Percentiles rank a stretch among this genome's conserved stretches.
Evolutionary conservation across 2,113 vertebrate species (phyloP).

Genomic region (Candoia aspera): DNA sequence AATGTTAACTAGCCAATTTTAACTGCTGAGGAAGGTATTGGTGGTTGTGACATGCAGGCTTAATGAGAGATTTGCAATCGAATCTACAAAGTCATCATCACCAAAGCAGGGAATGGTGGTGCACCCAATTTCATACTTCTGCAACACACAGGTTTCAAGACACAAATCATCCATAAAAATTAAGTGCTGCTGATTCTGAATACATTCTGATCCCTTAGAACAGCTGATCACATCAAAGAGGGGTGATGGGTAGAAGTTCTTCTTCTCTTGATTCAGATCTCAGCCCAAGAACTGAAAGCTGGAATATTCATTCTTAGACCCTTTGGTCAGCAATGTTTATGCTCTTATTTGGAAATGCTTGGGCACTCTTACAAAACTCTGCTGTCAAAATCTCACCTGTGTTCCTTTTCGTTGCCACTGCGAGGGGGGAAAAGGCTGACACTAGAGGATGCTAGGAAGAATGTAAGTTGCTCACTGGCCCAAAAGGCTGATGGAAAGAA

Average conservation of each 20-base stretch:
- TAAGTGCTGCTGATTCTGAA: background rate
- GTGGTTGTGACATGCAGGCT: conserved; percentile 19
- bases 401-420: conserved; percentile 41
- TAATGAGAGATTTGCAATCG: conserved; percentile 37
- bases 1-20: background rate
- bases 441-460: conserved; percentile 31
- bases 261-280: conserved; percentile 31
- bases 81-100: conserved; percentile 36
- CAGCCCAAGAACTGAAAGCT: conserved; percentile 33
- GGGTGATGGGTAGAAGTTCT: background rate
- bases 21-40: background rate
- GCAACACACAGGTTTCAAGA: conserved; percentile 10
- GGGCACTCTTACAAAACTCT: background rate
- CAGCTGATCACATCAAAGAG: conserved; percentile 57
- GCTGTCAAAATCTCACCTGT: background rate
- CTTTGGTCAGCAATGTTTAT: conserved; percentile 40
- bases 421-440: conserved; percentile 8
- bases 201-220: conserved; percentile 43
- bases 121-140: background rate
- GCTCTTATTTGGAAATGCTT: conserved; percentile 5
- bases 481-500: conserved; percentile 31
- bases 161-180: background rate
- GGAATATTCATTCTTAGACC: conserved; percentile 56
- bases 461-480: conserved; percentile 30
- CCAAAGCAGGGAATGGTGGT: background rate